phyloP scores from a whole-genome alignment of 2,888 invertebrate genomes.

The Andrena flavipes region DNA sequence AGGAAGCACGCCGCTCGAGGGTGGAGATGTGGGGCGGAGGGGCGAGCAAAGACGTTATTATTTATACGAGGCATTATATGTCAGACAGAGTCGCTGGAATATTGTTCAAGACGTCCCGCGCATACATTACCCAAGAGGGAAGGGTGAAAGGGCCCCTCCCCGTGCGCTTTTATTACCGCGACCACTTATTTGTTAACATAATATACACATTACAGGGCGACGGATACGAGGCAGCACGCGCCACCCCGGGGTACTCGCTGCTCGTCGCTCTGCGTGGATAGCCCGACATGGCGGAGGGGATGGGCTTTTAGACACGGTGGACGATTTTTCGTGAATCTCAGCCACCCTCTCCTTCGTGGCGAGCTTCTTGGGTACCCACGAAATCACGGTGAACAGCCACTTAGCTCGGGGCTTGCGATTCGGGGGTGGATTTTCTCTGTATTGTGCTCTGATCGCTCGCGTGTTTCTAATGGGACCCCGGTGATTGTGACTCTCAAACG shows the following conservation, averaged over 20 bases:
- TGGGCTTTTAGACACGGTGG: conserved; percentile 79
- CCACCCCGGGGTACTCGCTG: conserved; percentile 42
- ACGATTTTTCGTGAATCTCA: conserved; percentile 73
- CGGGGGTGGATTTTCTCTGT: background rate
- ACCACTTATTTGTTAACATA: conserved; percentile 84
- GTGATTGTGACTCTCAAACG: conserved; percentile 24
- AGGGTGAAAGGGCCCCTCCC: conserved; percentile 40
- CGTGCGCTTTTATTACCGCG: conserved; percentile 80
- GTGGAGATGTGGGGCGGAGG: conserved; percentile 28
- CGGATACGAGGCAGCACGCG: conserved; percentile 71
- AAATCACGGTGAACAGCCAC: conserved; percentile 47
- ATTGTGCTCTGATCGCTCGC: conserved; percentile 41
- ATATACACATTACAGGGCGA: conserved; percentile 81
- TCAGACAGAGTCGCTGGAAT: conserved; percentile 79
- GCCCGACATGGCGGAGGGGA: conserved; percentile 25
- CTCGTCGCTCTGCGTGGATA: conserved; percentile 19
- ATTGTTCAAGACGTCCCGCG: conserved; percentile 82
- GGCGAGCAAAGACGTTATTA: conserved; percentile 76
- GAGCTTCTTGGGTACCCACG: conserved; percentile 28
- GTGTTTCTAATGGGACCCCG: conserved; percentile 60
- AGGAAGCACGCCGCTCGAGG: background rate
- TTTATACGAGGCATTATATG: conserved; percentile 82
- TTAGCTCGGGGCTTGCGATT: background rate
- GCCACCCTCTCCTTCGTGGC: background rate
- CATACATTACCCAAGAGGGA: conserved; percentile 77